Conservation (phyloP, 1,140 invertebrate species). For the Aricia agestis region DNA sequence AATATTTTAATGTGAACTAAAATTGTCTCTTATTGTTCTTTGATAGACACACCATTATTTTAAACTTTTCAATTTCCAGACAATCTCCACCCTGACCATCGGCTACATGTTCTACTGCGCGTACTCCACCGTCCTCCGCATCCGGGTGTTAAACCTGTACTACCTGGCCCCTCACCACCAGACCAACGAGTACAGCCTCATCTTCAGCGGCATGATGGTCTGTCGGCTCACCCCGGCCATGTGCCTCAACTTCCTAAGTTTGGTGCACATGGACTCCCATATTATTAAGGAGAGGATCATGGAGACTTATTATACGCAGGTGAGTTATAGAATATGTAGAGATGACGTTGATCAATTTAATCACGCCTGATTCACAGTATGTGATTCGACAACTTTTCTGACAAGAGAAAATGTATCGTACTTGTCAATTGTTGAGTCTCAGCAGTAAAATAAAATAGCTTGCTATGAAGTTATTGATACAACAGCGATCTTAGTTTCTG, state of each 20-base stretch:
- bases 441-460: too few relatives aligned
- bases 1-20: too few relatives aligned
- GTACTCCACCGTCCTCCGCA: constrained; percentile 98
- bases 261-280: constrained; percentile 99
- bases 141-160: constrained; percentile 97
- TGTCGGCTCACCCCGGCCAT: constrained; percentile 98
- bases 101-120: constrained; percentile 98
- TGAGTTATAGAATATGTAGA: too few relatives aligned
- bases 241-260: constrained; percentile 97
- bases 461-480: too few relatives aligned
- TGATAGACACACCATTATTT: too few relatives aligned
- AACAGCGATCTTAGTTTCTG: too few relatives aligned
- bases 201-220: constrained; percentile 98
- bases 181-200: constrained; percentile 98
- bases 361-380: too few relatives aligned
- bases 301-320: constrained; percentile 93
- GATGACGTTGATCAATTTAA: too few relatives aligned
- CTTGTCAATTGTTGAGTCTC: too few relatives aligned
- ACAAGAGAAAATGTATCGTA: too few relatives aligned
- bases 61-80: constrained; percentile 73
- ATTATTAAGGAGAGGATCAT: constrained; percentile 88
- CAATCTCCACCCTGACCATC: constrained; percentile 92
- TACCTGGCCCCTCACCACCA: constrained; percentile 98
- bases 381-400: too few relatives aligned
- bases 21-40: too few relatives aligned